Evolutionary conservation across 1,140 invertebrate genomes (phyloP).

Genomic region (Vanessa tameamea): DNA sequence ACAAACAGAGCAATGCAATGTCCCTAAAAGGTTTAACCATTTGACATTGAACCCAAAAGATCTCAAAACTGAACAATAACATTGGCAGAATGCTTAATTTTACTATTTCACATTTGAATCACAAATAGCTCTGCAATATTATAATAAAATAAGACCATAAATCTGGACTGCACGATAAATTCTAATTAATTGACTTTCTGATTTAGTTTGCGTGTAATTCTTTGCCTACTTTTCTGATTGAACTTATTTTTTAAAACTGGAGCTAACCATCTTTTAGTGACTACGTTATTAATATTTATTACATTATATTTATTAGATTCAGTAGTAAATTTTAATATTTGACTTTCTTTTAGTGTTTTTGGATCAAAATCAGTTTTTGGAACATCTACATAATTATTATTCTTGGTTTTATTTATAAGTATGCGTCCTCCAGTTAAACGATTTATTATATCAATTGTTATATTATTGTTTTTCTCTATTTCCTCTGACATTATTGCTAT

Average conservation of each 20-base stretch:
- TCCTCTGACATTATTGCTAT: slow-evolving; percentile 51
- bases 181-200: slow-evolving; percentile 30
- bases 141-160: too few species aligned
- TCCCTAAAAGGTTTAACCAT: too few species aligned
- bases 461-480: slow-evolving; percentile 58
- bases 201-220: slow-evolving; percentile 35
- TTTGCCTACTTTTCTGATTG: slow-evolving; percentile 39
- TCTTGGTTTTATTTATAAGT: not conserved
- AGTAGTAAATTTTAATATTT: not conserved
- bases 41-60: too few species aligned
- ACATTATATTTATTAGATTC: not conserved
- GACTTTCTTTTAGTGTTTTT: not conserved
- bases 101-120: too few species aligned
- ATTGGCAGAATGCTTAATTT: too few species aligned
- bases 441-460: slow-evolving; percentile 49
- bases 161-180: too few species aligned
- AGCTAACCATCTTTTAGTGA: not conserved
- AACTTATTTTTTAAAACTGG: slow-evolving; percentile 11
- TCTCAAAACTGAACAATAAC: too few species aligned
- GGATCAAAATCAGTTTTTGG: not conserved
- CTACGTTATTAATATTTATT: not conserved
- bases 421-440: slow-evolving; percentile 25
- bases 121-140: too few species aligned
- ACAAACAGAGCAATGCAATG: too few species aligned
- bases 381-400: not conserved